Evolutionary conservation across 2,113 vertebrate genomes (phyloP).

Genomic region (Scalopus aquaticus): DNA sequence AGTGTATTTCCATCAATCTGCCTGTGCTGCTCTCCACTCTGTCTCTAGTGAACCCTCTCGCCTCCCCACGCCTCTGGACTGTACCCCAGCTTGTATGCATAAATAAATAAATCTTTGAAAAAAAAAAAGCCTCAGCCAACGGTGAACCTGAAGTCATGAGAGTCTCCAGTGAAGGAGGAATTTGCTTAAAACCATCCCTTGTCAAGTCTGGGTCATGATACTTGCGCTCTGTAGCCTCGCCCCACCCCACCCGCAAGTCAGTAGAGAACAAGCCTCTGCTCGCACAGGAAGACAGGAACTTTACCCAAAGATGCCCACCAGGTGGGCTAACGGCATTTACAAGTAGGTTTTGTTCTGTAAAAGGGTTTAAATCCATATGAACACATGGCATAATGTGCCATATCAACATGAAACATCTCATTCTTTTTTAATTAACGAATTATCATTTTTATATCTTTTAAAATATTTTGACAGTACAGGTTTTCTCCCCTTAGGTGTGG

Average conservation of each 20-base stretch:
- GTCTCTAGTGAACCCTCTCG: no score
- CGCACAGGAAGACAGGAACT: neutral
- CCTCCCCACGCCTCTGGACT: no score
- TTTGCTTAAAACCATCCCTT: neutral
- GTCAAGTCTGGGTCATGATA: neutral
- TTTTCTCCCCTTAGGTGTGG: no score
- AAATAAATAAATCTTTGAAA: no score
- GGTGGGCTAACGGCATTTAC: neutral
- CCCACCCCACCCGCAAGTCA: neutral
- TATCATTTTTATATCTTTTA: no score
- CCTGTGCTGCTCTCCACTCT: no score
- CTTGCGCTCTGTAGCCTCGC: neutral
- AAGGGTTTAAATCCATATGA: neutral
- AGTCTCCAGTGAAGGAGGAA: neutral
- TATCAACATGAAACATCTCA: neutral
- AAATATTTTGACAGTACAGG: no score
- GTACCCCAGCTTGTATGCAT: no score
- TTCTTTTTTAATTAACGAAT: neutral
- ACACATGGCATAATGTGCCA: neutral
- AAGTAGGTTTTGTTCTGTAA: neutral
- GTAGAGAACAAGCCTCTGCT: neutral
- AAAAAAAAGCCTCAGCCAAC: no score
- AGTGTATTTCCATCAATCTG: no score
- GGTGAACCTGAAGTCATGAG: neutral
- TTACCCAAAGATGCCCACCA: neutral